Percentiles rank a stretch among this genome's conserved stretches.
These are phyloP conservation scores for Thunnus maccoyii DNA, from an alignment of 2,113 vertebrate species.

Conservation along the genomic window DNA sequence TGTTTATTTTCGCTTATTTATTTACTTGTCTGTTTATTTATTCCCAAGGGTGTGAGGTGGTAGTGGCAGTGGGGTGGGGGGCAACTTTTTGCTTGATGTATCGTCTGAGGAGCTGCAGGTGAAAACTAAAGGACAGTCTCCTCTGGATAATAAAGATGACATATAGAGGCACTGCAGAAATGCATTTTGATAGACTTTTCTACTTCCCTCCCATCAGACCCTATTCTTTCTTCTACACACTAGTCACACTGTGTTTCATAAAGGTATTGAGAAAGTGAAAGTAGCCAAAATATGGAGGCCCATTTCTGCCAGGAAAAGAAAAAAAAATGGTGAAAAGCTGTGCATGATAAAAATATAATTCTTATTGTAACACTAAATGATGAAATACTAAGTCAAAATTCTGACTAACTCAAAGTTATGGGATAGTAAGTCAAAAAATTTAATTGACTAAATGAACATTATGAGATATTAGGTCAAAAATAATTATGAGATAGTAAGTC, in stretches of 20 bases:
- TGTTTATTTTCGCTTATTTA: slow-evolving; percentile 39
- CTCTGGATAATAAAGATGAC: not conserved
- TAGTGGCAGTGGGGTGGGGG: not conserved
- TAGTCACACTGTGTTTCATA: not conserved
- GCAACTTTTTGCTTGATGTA: not conserved
- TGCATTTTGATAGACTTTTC: not conserved
- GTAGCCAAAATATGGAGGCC: not conserved
- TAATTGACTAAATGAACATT: no score
- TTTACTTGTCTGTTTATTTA: slow-evolving; percentile 27
- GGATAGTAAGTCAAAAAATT: no score
- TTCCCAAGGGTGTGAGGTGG: not conserved
- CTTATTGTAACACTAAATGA: no score
- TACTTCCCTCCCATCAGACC: not conserved
- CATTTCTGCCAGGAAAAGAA: not conserved
- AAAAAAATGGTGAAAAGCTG: no score
- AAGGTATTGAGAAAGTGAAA: not conserved
- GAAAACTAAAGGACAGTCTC: not conserved
- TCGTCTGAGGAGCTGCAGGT: slow-evolving; percentile 8
- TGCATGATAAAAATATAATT: no score
- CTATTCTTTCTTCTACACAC: not conserved
- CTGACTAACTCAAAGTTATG: no score
- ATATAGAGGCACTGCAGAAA: not conserved
- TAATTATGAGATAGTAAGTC: no score
- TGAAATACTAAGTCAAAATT: no score
- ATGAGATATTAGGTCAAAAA: no score